A percentile compares a stretch with the other conserved stretches of the same genome.
phyloP scores from a whole-genome alignment of 2,888 invertebrate genomes.

The Candidula unifasciata region DNA sequence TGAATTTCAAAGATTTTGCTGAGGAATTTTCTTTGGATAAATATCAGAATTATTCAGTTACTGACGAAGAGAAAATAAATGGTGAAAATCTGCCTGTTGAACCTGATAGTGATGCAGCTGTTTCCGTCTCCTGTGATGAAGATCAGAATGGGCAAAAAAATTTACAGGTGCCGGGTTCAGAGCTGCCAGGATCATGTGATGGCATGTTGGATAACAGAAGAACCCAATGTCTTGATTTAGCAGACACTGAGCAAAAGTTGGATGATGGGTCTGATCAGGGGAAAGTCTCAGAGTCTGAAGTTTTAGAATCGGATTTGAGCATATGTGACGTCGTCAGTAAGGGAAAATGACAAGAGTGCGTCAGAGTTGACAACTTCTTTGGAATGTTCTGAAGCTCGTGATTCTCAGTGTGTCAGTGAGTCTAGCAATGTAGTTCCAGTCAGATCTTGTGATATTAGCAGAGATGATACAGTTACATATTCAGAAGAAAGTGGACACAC shows the following conservation, averaged over 20 bases:
- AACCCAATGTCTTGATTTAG: not conserved
- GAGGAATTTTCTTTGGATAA: constrained; percentile 56
- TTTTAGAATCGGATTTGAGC: not conserved
- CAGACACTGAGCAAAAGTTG: not conserved
- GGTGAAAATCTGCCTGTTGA: constrained; percentile 5
- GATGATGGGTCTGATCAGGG: not conserved
- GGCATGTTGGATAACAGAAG: not conserved
- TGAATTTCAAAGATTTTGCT: constrained; percentile 68
- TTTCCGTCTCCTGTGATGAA: not conserved
- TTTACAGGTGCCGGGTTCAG: not conserved
- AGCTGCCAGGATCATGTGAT: not conserved
- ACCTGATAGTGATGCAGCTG: constrained; percentile 1
- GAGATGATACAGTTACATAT: not conserved
- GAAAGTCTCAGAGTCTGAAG: not conserved
- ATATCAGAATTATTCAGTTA: constrained; percentile 20
- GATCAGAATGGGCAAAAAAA: not conserved
- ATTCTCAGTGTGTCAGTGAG: not conserved
- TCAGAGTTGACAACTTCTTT: too few species aligned
- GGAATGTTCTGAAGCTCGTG: not conserved
- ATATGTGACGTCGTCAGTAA: not conserved
- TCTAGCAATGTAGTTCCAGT: not conserved
- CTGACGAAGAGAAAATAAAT: constrained; percentile 9
- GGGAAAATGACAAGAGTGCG: not conserved
- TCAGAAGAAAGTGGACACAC: constrained; percentile 49
- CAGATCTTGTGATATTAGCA: constrained; percentile 7